Base-by-base conservation (phyloP, 2,888 invertebrate species). In the Synergus gifuensis region DNA sequence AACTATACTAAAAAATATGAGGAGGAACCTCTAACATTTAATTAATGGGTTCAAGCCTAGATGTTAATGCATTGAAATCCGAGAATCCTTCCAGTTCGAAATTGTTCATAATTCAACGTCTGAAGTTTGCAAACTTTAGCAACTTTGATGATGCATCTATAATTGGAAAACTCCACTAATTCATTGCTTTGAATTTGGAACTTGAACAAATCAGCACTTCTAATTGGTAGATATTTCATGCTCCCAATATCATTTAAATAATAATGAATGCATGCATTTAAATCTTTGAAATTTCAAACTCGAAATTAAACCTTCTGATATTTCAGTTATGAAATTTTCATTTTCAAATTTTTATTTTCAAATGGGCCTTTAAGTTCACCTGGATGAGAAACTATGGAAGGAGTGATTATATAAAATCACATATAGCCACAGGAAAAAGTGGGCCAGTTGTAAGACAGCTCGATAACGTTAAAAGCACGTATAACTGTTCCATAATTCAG, bases 381-480 rank as follows among this genome's bases (percentile, higher is more conserved):
- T 44, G 11, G 44, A 7, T 44, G 44, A 44, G 11, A 11, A 44
- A 46, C 46, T 46, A 28, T 28, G 28, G 46, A 46, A 46, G 46
- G 7, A 46, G 12, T 12, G 8, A 12, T 49, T 16, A 49, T 12
- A 16, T 49, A 49, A 49, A 49, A 12, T 12, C 4, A 49, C 16
- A 49, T 49, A 12, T 49, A 12, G 0, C 18, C 3, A 28, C 11
- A n/a, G 22, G 11, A 4, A 22, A 60, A 67, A 67, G 66, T 66
- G 42, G 42, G 66, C 66, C 66, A 42, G 42, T 40, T 28, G n/a
- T 40, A 44, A 63, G 62, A 63, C 62, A 63, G 28, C 28, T 40
- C 8, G 16, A 66, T 11, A 42, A 18, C 7, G 8, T 42, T 42
- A n/a, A 11, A 18, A n/a, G 42, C 16, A 5, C 36, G 16, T n/a